Percentiles rank a stretch among this genome's conserved stretches.
Evolutionary conservation across 2,888 invertebrate genomes (phyloP).

Genomic region (Tenthredo notha): DNA sequence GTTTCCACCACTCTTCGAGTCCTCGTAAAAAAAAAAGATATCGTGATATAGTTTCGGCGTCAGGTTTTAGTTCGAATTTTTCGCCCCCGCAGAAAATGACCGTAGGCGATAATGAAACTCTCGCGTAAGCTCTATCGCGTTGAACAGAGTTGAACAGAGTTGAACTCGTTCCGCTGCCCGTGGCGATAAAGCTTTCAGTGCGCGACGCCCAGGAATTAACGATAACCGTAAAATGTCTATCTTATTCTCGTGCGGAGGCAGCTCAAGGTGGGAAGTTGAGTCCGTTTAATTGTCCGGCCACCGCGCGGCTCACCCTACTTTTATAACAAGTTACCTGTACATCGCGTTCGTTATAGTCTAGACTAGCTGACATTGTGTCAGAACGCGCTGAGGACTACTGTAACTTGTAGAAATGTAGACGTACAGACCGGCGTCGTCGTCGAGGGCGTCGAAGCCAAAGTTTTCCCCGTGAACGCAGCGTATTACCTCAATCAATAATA

Average conservation of each 20-base stretch:
- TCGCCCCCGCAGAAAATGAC: not conserved
- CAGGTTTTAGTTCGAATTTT: not conserved
- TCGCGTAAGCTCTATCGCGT: slow-evolving; percentile 16
- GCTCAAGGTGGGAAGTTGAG: slow-evolving; percentile 17
- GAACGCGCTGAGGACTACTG: not conserved
- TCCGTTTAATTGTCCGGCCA: slow-evolving; percentile 15
- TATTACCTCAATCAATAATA: slow-evolving; percentile 47
- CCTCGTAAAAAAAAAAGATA: not conserved
- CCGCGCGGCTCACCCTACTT: not conserved
- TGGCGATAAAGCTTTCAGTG: slow-evolving; percentile 32
- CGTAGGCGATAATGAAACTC: slow-evolving; percentile 3
- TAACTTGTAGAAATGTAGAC: too few relatives aligned
- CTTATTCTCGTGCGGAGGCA: not conserved
- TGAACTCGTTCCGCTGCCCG: slow-evolving; percentile 25
- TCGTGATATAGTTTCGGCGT: not conserved
- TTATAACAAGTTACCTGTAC: not conserved
- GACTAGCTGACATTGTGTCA: not conserved
- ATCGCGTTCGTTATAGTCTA: not conserved
- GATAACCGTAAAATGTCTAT: slow-evolving; percentile 13
- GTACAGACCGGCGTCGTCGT: too few relatives aligned
- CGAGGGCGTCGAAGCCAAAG: slow-evolving; percentile 38
- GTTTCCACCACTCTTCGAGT: not conserved
- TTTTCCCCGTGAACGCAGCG: slow-evolving; percentile 28
- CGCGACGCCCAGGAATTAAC: not conserved
- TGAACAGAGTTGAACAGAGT: not conserved